These are phyloP conservation scores for Camptogramma bilineatum DNA, from an alignment of 2,888 invertebrate species.

Conservation along the genomic window DNA sequence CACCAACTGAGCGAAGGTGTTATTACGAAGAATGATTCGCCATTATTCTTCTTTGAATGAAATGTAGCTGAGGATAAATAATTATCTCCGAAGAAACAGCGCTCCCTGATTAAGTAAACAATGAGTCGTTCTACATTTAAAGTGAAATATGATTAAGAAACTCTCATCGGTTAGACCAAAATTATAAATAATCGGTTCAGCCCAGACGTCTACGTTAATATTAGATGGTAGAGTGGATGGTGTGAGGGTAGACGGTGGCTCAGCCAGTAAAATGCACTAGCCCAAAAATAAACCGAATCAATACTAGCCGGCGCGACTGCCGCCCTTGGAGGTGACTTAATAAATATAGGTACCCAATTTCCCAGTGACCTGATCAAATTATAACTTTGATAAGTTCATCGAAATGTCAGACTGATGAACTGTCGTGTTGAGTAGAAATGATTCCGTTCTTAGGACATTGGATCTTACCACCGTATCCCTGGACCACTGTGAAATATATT, in stretches of 20 bases:
- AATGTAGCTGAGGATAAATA: conserved; percentile 58
- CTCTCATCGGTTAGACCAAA: conserved; percentile 23
- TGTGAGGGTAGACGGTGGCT: conserved; percentile 47
- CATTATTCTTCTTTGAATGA: conserved; percentile 63
- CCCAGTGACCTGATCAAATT: conserved; percentile 32
- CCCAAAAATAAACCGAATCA: conserved; percentile 75
- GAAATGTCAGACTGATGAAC: conserved; percentile 8
- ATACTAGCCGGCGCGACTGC: conserved; percentile 56
- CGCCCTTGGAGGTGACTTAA: conserved; percentile 48
- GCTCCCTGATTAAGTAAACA: conserved; percentile 36
- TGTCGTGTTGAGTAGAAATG: neutral
- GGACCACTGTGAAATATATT: neutral
- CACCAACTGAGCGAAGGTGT: conserved; percentile 72
- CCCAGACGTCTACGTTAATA: conserved; percentile 48
- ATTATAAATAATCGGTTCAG: conserved; percentile 32
- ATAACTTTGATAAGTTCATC: conserved; percentile 17
- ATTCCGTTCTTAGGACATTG: neutral
- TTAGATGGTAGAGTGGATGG: conserved; percentile 48
- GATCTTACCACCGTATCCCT: neutral
- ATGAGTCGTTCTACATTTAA: conserved; percentile 24
- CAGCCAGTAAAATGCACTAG: conserved; percentile 54
- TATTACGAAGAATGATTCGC: conserved; percentile 76
- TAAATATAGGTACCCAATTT: conserved; percentile 41
- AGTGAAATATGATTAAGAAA: conserved; percentile 23
- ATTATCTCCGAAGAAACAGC: conserved; percentile 30